phyloP scores from a whole-genome alignment of 1,140 invertebrate species.

The Pristionchus pacificus region DNA sequence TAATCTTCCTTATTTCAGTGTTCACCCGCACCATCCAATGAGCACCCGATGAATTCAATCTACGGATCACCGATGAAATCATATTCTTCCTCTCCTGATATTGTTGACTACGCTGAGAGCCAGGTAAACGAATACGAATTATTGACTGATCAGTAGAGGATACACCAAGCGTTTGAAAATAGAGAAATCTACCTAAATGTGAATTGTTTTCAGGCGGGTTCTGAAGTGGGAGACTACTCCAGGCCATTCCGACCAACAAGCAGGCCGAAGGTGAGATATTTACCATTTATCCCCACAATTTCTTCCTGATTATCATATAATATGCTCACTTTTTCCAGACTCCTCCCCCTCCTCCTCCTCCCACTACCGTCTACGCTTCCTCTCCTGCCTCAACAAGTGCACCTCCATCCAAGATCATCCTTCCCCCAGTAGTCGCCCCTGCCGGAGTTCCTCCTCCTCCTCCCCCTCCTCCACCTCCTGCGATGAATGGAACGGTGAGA shows the following conservation, averaged over 20 bases:
- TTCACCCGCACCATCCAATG: too few species aligned
- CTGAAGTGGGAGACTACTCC: slow-evolving; percentile 39
- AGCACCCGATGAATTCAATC: slow-evolving; percentile 44
- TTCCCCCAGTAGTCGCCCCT: neutral
- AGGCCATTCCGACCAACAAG: slow-evolving; percentile 35
- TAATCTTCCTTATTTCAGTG: too few species aligned
- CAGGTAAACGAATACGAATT: too few species aligned
- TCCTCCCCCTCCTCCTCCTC: neutral
- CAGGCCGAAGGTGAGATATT: slow-evolving; percentile 47
- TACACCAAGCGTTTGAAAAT: too few species aligned
- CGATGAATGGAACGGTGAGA: slow-evolving; percentile 38
- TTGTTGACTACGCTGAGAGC: slow-evolving; percentile 12
- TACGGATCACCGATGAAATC: slow-evolving; percentile 38
- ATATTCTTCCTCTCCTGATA: slow-evolving; percentile 35
- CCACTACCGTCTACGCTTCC: slow-evolving; percentile 5
- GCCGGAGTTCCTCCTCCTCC: slow-evolving; percentile 24
- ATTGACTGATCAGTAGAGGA: too few species aligned
- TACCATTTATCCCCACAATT: slow-evolving; percentile 4
- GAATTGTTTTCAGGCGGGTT: neutral
- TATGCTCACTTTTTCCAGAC: slow-evolving; percentile 2
- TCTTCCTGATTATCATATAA: slow-evolving; percentile 11
- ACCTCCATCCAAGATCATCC: slow-evolving; percentile 8
- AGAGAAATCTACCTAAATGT: too few species aligned
- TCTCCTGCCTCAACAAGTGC: slow-evolving; percentile 14
- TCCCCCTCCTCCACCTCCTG: slow-evolving; percentile 48